Percentiles rank a stretch among this genome's conserved stretches.
phyloP scores from a whole-genome alignment of 2,888 invertebrate genomes.

The Drosophila melanosoma region DNA sequence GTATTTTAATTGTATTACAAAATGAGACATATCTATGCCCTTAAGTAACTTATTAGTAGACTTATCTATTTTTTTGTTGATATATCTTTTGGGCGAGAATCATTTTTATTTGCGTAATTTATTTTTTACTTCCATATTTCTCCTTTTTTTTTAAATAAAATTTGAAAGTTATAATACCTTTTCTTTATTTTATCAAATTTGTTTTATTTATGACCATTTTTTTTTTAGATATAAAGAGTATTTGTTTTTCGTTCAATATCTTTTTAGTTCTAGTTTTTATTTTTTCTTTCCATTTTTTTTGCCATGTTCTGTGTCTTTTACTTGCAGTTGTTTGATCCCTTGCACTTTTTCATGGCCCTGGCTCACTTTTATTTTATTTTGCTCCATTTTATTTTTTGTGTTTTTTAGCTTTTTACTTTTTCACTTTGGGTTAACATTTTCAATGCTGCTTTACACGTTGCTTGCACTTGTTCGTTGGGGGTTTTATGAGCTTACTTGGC shows the following conservation, averaged over 20 bases:
- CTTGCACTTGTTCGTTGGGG: slow-evolving; percentile 68
- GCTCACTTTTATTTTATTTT: slow-evolving; percentile 28
- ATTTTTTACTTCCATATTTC: neutral
- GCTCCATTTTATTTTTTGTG: slow-evolving; percentile 19
- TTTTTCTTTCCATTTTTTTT: slow-evolving; percentile 40
- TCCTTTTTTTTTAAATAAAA: neutral
- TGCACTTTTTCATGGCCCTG: slow-evolving; percentile 73
- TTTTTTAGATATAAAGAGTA: slow-evolving; percentile 1
- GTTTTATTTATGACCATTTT: neutral
- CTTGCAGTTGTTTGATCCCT: slow-evolving; percentile 72
- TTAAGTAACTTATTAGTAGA: neutral
- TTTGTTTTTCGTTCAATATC: neutral
- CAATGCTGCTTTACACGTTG: slow-evolving; percentile 69
- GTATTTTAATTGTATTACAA: neutral
- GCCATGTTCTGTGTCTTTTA: slow-evolving; percentile 51
- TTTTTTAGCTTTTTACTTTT: slow-evolving; percentile 44
- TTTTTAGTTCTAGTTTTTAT: slow-evolving; percentile 2
- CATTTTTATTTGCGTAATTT: too few relatives aligned
- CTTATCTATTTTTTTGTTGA: neutral
- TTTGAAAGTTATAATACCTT: neutral
- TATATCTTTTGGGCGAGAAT: neutral
- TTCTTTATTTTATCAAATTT: neutral
- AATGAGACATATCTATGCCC: neutral
- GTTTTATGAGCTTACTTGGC: slow-evolving; percentile 79
- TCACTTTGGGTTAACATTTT: slow-evolving; percentile 58